A percentile compares a stretch with the other conserved stretches of the same genome.
phyloP scores from a whole-genome alignment of 1,140 invertebrate species.

The Halesus radiatus region DNA sequence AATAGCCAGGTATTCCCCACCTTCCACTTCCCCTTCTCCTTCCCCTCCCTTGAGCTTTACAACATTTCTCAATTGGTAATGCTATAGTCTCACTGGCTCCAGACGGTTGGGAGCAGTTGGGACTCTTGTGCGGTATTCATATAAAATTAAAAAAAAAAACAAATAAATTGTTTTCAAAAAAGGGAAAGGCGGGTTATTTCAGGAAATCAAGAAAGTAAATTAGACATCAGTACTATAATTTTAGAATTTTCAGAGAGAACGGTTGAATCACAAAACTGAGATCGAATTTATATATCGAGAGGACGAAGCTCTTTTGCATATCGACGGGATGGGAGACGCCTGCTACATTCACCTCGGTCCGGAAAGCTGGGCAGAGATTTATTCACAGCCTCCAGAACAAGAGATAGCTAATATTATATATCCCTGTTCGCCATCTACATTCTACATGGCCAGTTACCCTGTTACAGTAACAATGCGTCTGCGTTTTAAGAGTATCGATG shows the following conservation, averaged over 20 bases:
- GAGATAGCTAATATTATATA: background rate
- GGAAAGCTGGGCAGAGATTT: background rate
- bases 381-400: background rate
- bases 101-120: too few relatives aligned
- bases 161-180: too few relatives aligned
- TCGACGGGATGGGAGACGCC: background rate
- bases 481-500: constrained; percentile 17
- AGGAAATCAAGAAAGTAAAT: background rate
- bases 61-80: too few relatives aligned
- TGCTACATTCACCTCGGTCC: background rate
- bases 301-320: background rate
- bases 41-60: too few relatives aligned
- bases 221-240: background rate
- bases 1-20: too few relatives aligned
- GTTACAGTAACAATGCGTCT: background rate
- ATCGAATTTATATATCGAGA: too few relatives aligned
- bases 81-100: too few relatives aligned
- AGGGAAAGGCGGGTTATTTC: background rate
- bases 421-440: background rate
- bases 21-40: too few relatives aligned
- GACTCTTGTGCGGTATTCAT: too few relatives aligned
- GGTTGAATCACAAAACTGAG: too few relatives aligned
- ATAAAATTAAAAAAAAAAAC: too few relatives aligned
- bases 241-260: too few relatives aligned
- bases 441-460: background rate